Base-by-base conservation (phyloP, 1,140 invertebrate genomes). In the Proctacanthus coquilletti region DNA sequence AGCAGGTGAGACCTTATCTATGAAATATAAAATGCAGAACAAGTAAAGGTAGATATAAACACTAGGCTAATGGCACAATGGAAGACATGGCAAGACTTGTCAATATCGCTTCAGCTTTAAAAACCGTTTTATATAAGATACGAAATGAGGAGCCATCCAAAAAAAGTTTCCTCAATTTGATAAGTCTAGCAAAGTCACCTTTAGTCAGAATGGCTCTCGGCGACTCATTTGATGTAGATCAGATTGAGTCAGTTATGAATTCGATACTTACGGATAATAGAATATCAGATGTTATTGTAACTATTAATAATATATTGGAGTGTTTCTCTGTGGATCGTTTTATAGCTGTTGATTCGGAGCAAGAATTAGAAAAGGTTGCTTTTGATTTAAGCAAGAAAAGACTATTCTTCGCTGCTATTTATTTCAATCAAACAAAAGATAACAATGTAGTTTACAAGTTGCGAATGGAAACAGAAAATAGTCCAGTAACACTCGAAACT, bases 381-480 rank as follows among this genome's bases (percentile, higher is more conserved):
- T 66, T 60, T 2, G 47, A 61, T 15, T 53, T 77, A 9, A 67
- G 63, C 21, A 50, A 66, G 33, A 39, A 53, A 13, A 50, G 55
- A 11, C 13, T 58, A 1, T 60, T 60, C 18, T 30, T 52, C 29
- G 56, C 51, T 8, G 57, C 51, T 1, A 36, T 60, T 5, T 55
- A 52, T 32, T 53, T 60, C 30, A 47, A 55, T 18, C 44, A 60
- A 4, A 42, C 51, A 5, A 44, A 48, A n/a, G 39, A 41, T 8
- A 51, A 53, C 32, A 35, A 55, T 25, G 38, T 51, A 3, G 43
- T 40, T 13, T 77, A 78, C 44, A 74, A 72, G 47, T 69, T 78
- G 25, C 63, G 74, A 36, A 76, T 77, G 72, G 74, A 77, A 45
- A 70, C 75, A 10, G 73, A 78, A 38, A 75, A 72, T 42, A 69